A percentile compares a stretch with the other conserved stretches of the same genome.
phyloP scores from a whole-genome alignment of 2,888 invertebrate species.

The Xylophagus ater region DNA sequence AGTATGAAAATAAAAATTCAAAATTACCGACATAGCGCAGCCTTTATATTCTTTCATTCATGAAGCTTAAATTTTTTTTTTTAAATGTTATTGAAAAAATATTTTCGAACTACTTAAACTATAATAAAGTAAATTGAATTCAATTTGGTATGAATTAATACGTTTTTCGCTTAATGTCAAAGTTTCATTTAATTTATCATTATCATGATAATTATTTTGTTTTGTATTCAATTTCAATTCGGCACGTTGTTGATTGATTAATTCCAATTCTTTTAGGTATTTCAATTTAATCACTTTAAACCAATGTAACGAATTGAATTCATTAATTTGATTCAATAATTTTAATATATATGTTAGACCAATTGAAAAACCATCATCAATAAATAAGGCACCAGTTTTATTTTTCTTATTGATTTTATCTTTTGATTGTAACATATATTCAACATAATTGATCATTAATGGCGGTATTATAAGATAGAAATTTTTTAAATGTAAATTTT shows the following conservation, averaged over 20 bases:
- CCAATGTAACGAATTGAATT: conserved; percentile 92
- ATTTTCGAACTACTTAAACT: conserved; percentile 89
- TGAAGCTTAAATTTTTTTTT: too few relatives aligned
- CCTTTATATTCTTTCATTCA: too few relatives aligned
- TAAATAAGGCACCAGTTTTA: conserved; percentile 67
- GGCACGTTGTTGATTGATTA: conserved; percentile 43
- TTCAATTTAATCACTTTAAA: conserved; percentile 75
- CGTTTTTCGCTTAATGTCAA: conserved; percentile 79
- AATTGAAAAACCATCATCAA: conserved; percentile 97
- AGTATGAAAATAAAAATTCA: too few relatives aligned
- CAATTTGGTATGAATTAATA: conserved; percentile 63
- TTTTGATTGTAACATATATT: conserved; percentile 82
- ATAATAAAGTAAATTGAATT: conserved; percentile 83
- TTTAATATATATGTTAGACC: conserved; percentile 88
- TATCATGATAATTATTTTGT: too few relatives aligned
- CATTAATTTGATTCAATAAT: conserved; percentile 71
- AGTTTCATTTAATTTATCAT: conserved; percentile 86
- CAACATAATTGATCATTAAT: conserved; percentile 86
- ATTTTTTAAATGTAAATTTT: conserved; percentile 79
- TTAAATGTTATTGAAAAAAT: conserved; percentile 61
- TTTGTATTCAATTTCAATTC: too few relatives aligned
- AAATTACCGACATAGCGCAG: too few relatives aligned
- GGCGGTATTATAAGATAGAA: conserved; percentile 92
- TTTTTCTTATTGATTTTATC: conserved; percentile 82
- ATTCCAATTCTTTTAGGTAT: conserved; percentile 49